Base-by-base conservation (phyloP, 2,888 invertebrate genomes). In the Fragum sueziense region DNA sequence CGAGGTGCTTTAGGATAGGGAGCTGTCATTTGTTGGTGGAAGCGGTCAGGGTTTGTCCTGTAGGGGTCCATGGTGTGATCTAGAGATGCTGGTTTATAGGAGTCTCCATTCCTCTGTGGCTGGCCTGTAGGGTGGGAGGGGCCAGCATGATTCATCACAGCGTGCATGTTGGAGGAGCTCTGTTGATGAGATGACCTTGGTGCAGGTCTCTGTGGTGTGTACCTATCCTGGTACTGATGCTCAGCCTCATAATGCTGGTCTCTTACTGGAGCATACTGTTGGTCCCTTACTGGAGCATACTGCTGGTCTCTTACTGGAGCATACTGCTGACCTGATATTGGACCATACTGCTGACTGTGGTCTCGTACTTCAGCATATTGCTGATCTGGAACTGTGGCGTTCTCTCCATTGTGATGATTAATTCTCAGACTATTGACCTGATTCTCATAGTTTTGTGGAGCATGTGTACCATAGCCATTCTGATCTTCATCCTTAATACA, bases 21-120 rank as follows among this genome's bases (percentile, higher is more conserved):
- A 0, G 76, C 74, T 14, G 72, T 74, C 79, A 82, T 76, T 22
- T 70, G 57, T 22, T 76, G 61, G n/a, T 74, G 68, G n/a, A 76
- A 65, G n/a, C 51, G 54, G 29, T 68, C 31, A 6, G 78, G 72
- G 52, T 79, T 76, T n/a, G 76, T 41, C n/a, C 41, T 34, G 41
- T 65, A 65, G 37, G 65, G 65, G 27, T 61, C 33, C 20, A 33
- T 27, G n/a, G 61, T 33, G n/a, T 61, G 14, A 6, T 65, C 65
- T 65, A 25, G 41, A 14, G 65, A 27, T 3, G 37, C 41, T 41
- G 65, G 65, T 14, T 41, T 20, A 65, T 65, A 65, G 22, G 65
- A 65, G 9, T 37, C 41, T 27, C 1, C 65, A 34, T 9, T 14
- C 14, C 25, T 41, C 31, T 41, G 65, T 27, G 37, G 65, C 17